Percentiles rank a stretch among this genome's conserved stretches.
phyloP scores from a whole-genome alignment of 92 coral and sea anemone species.

The Galaxea fascicularis region DNA sequence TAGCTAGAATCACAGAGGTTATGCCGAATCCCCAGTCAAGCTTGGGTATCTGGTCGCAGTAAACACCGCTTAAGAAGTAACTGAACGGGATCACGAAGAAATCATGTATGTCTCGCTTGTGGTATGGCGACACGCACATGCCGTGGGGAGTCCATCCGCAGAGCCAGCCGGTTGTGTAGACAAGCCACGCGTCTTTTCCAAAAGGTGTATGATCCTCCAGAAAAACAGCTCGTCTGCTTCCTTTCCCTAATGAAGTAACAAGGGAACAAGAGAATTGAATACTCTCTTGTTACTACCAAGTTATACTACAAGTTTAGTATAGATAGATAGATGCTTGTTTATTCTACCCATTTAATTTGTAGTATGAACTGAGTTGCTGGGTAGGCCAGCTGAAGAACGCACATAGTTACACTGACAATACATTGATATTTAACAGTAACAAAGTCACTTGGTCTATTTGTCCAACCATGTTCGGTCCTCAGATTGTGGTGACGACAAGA shows the following conservation, averaged over 20 bases:
- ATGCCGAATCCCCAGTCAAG: not conserved
- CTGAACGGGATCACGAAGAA: conserved; percentile 23
- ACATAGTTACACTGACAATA: no score
- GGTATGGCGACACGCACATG: conserved; percentile 30
- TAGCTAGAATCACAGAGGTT: not conserved
- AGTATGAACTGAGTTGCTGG: no score
- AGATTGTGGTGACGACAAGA: no score
- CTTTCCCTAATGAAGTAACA: conserved; percentile 14
- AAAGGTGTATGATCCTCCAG: not conserved
- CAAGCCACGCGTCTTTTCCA: no score
- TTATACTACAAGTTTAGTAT: no score
- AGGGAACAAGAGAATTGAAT: not conserved
- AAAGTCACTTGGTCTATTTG: no score
- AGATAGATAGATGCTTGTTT: no score
- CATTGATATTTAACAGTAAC: no score
- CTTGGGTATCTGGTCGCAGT: not conserved
- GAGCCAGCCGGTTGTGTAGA: not conserved
- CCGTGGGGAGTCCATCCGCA: conserved; percentile 49
- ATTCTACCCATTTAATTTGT: no score
- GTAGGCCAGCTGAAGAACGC: no score
- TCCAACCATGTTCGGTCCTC: no score
- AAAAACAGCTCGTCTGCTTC: conserved; percentile 14
- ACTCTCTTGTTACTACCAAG: not conserved
- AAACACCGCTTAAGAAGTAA: not conserved
- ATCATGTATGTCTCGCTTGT: conserved; percentile 9